Conservation (phyloP, 2,797 vertebrate genomes). For the Coendou prehensilis region DNA sequence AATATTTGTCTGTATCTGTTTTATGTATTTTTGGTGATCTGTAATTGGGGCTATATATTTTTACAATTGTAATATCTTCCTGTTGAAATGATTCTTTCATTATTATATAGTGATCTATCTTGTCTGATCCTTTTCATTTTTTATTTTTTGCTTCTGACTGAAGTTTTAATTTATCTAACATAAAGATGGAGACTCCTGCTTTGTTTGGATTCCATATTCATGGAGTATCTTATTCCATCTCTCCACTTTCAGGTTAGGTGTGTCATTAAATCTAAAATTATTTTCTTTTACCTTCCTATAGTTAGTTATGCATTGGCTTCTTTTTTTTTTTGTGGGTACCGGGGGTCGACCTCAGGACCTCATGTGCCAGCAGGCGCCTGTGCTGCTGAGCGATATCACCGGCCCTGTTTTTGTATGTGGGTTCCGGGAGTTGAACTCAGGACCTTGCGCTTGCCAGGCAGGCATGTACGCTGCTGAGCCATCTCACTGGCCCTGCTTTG, state of each 20-base stretch:
- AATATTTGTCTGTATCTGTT: neutral
- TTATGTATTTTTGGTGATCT: neutral
- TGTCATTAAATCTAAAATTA: neutral
- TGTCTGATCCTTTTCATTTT: fast-evolving
- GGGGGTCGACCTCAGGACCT: too few species aligned
- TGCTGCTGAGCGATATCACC: too few species aligned
- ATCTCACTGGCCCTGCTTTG: too few species aligned
- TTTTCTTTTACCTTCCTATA: neutral
- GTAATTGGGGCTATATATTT: neutral
- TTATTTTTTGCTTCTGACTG: neutral
- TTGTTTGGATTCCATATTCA: neutral
- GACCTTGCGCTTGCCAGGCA: too few species aligned
- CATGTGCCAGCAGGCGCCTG: too few species aligned
- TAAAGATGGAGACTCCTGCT: neutral
- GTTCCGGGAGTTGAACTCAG: too few species aligned
- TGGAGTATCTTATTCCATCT: neutral
- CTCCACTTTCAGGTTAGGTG: neutral
- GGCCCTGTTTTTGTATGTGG: too few species aligned
- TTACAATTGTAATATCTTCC: neutral
- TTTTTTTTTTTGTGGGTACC: too few species aligned
- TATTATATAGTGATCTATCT: neutral
- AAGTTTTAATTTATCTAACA: neutral
- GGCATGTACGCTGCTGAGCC: too few species aligned
- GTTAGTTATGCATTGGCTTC: neutral
- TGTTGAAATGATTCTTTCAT: neutral